Conservation (phyloP, 1,140 invertebrate species). For the Brachionus rubens region DNA sequence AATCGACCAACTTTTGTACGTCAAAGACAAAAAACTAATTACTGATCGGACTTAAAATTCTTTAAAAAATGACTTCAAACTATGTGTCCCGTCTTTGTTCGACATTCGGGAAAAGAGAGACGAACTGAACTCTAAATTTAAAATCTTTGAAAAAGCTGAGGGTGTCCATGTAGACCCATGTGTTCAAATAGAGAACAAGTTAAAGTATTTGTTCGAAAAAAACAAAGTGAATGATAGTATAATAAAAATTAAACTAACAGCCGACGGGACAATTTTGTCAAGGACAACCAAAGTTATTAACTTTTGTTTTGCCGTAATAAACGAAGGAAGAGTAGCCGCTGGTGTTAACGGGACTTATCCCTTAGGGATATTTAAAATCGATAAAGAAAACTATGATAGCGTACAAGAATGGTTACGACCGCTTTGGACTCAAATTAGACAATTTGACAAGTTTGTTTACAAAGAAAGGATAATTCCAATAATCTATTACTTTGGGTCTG, state of each 20-base stretch:
- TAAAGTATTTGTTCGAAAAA: too few species aligned
- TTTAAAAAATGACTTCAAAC: too few species aligned
- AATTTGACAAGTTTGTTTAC: background rate
- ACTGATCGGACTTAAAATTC: too few species aligned
- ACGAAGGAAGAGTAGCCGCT: background rate
- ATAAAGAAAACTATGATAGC: constrained; percentile 17
- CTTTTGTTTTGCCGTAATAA: background rate
- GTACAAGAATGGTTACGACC: background rate
- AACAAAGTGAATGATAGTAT: too few species aligned
- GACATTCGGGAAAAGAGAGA: too few species aligned
- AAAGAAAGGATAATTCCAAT: background rate
- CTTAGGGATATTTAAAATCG: constrained; percentile 20
- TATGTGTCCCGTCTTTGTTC: too few species aligned
- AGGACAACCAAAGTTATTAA: background rate
- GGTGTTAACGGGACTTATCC: background rate
- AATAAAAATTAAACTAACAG: background rate
- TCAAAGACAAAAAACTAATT: too few species aligned
- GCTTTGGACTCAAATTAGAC: background rate
- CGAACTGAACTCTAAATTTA: too few species aligned
- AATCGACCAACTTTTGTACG: too few species aligned
- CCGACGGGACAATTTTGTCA: background rate
- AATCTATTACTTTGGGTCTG: background rate
- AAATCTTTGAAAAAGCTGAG: too few species aligned
- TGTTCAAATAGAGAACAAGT: too few species aligned
- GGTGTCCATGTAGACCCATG: too few species aligned